Conservation (phyloP, 1,140 invertebrate species). For the Metaphire vulgaris region DNA sequence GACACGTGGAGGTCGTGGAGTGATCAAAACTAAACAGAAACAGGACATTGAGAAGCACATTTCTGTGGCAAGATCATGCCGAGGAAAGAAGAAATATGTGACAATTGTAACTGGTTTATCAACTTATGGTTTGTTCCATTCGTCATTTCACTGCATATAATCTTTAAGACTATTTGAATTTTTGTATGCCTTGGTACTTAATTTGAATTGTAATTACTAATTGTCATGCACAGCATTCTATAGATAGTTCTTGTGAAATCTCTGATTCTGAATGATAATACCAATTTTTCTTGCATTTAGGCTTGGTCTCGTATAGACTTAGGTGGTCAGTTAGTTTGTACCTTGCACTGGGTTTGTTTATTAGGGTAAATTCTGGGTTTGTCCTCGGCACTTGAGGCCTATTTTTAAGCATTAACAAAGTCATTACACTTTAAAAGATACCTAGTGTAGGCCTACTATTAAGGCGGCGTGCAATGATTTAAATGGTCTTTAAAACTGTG, state of each 20-base stretch:
- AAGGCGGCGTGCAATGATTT: neutral
- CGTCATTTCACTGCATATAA: conserved; percentile 1
- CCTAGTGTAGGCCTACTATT: neutral
- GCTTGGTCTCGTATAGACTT: too few relatives aligned
- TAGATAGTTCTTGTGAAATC: conserved; percentile 13
- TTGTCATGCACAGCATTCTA: neutral
- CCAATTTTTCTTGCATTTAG: neutral
- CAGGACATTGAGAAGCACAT: conserved; percentile 61
- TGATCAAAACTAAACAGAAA: conserved; percentile 80
- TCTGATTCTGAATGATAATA: neutral
- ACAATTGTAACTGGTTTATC: conserved; percentile 67
- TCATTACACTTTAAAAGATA: neutral
- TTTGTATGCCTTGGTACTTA: neutral
- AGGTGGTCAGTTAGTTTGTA: too few relatives aligned
- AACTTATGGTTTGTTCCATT: conserved; percentile 68
- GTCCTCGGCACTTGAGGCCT: too few relatives aligned
- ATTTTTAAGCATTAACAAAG: too few relatives aligned
- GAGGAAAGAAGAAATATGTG: conserved; percentile 98
- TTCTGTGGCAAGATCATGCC: conserved; percentile 76
- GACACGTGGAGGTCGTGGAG: conserved; percentile 72
- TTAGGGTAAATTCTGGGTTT: too few relatives aligned
- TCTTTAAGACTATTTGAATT: conserved; percentile 23
- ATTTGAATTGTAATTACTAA: neutral
- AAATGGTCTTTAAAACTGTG: too few relatives aligned
- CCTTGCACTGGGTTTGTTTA: too few relatives aligned